Evolutionary conservation across 2,113 vertebrate genomes (phyloP), one percentile per base, ranked within the genome.

Genomic region (Columbina picui): DNA sequence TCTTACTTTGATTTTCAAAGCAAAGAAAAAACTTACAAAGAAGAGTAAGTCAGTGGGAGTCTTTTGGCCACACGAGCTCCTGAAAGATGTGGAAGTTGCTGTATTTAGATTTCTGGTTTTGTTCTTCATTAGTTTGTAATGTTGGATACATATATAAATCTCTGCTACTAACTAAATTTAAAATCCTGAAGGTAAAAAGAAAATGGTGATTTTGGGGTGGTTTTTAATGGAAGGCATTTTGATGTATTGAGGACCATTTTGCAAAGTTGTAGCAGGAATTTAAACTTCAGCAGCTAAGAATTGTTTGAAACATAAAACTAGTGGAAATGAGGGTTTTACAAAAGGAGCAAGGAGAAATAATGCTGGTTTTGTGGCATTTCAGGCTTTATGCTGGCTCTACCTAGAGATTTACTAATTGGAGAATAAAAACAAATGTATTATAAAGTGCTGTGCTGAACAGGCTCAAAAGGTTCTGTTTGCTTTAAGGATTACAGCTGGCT

Each of bases 371-470:
- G 71, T 91, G 93, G 45, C 73, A 90, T 91, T 94, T 91, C 43
- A 38, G 75, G 53, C 83, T 90, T 87, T 84, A 80, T 5, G 4
- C 17, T 79, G 61, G 38, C 20, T 84, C 27, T 91, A 39, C 29
- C 29, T 78, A 52, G 38, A 80, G 60, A 36, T 84, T 83, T 90
- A 94, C 80, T 94, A 93, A 89, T 87, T 87, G 90, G 60, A 78
- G 73, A 87, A 32, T 56, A 69, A 91, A 69, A 82, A 4, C 2
- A 68, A 78, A 89, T 0, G 6, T 92, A 84, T 93, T 87, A 65
- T 57, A 84, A 89, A 95, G 56, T 8, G 7, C 38, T 67, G 25
- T 47, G 11, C 23, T 76, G 65, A 71, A 74, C 32, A 69, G 68
- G 9, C 81, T 93, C 57, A 87, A 50, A 96, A 78, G 73, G 25